Evolutionary conservation across 1,140 invertebrate genomes (phyloP).

Genomic region (Prorops nasuta): DNA sequence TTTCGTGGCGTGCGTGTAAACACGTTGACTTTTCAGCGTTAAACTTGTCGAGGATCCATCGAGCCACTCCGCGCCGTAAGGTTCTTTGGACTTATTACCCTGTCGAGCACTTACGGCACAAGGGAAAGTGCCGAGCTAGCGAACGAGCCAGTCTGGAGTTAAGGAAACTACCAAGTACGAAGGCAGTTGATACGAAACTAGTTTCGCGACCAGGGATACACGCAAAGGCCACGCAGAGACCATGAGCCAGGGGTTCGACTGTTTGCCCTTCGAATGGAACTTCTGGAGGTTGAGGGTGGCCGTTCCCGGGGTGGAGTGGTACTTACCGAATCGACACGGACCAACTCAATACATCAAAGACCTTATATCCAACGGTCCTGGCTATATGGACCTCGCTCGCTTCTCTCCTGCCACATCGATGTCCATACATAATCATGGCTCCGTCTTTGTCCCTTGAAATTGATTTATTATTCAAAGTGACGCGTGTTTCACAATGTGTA

Average conservation of each 20-base stretch:
- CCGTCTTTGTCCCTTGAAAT: conserved; percentile 55
- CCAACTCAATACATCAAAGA: conserved; percentile 53
- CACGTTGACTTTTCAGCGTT: no score
- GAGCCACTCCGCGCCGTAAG: no score
- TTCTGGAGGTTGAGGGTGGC: conserved; percentile 37
- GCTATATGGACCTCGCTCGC: conserved; percentile 31
- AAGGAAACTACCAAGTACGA: conserved; percentile 34
- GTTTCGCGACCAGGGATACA: conserved; percentile 34
- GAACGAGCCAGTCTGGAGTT: conserved; percentile 15
- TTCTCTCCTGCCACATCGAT: conserved; percentile 35
- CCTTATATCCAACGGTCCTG: conserved; percentile 36
- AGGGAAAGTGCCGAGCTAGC: conserved; percentile 7
- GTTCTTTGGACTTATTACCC: conserved; percentile 19
- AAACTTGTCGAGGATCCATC: no score
- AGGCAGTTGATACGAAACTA: conserved; percentile 36
- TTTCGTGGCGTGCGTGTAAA: no score
- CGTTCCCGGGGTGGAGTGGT: conserved; percentile 40
- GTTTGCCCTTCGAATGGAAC: conserved; percentile 45
- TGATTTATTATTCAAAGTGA: conserved; percentile 59
- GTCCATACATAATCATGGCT: conserved; percentile 55
- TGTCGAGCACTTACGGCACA: conserved; percentile 18
- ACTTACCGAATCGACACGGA: conserved; percentile 49
- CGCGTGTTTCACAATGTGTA: conserved; percentile 57
- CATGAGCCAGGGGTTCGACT: conserved; percentile 14
- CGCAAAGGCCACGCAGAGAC: conserved; percentile 13